A percentile compares a stretch with the other conserved stretches of the same genome.
phyloP scores from a whole-genome alignment of 2,888 invertebrate genomes.

The Tinea trinotella region DNA sequence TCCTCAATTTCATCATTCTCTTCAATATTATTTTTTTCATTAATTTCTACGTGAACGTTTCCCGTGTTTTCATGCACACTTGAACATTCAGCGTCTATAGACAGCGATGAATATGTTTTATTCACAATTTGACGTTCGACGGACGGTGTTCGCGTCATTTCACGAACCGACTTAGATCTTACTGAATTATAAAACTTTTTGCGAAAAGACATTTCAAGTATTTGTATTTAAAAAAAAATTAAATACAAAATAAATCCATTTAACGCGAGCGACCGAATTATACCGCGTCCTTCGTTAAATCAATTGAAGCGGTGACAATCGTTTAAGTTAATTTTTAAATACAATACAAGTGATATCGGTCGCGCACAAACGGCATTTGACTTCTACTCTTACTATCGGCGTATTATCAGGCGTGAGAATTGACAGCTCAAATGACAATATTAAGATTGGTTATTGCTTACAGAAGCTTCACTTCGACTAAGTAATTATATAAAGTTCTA shows the following conservation, averaged over 20 bases:
- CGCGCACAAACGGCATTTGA: conserved; percentile 14
- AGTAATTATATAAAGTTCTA: background rate
- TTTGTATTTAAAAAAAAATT: background rate
- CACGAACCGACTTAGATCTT: background rate
- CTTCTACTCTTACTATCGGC: background rate
- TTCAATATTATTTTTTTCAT: conserved; percentile 1
- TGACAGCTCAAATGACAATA: conserved; percentile 2
- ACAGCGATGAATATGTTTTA: conserved; percentile 1
- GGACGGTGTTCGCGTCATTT: background rate
- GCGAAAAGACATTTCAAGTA: background rate
- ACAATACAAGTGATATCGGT: conserved; percentile 13
- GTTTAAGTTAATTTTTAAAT: conserved; percentile 7
- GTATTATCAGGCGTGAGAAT: conserved; percentile 15
- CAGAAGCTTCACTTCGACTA: background rate
- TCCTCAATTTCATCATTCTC: background rate
- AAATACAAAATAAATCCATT: background rate
- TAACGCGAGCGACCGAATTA: background rate
- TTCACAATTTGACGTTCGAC: background rate
- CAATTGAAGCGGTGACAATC: conserved; percentile 4
- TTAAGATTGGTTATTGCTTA: conserved; percentile 2
- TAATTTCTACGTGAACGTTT: background rate
- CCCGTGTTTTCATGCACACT: background rate
- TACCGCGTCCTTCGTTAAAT: conserved; percentile 10
- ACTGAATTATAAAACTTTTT: conserved; percentile 4
- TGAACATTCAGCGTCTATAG: background rate